Evolutionary conservation across 2,888 invertebrate genomes (phyloP), one percentile per base, ranked within the genome.

Genomic region (Nemoura dubitans): DNA sequence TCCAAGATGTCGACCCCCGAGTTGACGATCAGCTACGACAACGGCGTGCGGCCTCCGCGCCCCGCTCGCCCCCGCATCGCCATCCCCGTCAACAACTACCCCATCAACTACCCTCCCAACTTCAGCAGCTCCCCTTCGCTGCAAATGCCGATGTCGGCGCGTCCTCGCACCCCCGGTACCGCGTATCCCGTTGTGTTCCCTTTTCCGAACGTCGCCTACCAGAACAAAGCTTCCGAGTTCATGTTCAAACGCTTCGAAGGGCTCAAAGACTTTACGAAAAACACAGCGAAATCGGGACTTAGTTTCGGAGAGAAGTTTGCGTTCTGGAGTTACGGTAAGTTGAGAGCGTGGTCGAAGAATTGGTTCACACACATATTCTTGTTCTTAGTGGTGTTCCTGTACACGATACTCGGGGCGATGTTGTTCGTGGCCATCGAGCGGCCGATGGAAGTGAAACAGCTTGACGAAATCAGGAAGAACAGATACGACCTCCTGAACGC

Each of bases 301-400:
- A 96, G 96, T 91, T 94, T 95, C 76, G 97, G 97, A 87, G 97
- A 97, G 91, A 97, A 96, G 91, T 94, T 94, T 87, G 96, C 96
- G 0, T 96, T 95, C 89, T 96, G 96, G 94, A 92, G 96, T 88
- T 96, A 96, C 90, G 85, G 82, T 27, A 86, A 87, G 83, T 86
- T 97, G 88, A 94, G 95, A 90, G 92, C 94, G 86, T 94, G 95
- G 92, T 97, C 97, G 0, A 95, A 94, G 90, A 94, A 94, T 90
- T 97, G 97, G 97, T 97, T 98, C 90, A 97, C 97, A 76, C 97
- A 98, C 92, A 94, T 97, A 88, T 97, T 97, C 91, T 93, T 98
- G 90, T 94, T 96, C 89, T 90, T 96, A 89, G 94, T 97, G 89
- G 94, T 98, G 88, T 92, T 95, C 86, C 91, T 95, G 86, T 98